phyloP scores from a whole-genome alignment of 92 coral and sea anemone genomes.

The Zoanthus solanderi region DNA sequence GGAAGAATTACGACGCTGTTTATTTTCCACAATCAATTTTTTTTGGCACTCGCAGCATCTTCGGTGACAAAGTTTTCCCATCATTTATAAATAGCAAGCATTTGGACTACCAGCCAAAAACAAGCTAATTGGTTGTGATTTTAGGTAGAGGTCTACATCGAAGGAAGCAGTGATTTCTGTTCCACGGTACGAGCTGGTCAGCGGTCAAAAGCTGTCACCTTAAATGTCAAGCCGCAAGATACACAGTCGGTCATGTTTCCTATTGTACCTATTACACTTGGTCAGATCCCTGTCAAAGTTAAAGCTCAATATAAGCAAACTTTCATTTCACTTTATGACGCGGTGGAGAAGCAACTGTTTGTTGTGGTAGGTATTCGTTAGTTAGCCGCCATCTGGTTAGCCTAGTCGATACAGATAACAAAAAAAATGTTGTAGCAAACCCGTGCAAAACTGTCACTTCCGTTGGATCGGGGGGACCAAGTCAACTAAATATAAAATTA shows the following conservation, averaged over 20 bases:
- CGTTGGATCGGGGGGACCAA: no score
- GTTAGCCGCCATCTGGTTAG: no score
- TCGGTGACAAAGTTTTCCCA: no score
- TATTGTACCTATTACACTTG: slow-evolving; percentile 84
- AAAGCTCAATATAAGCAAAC: slow-evolving; percentile 21
- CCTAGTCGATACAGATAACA: no score
- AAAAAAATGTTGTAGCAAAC: no score
- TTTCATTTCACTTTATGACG: slow-evolving; percentile 32
- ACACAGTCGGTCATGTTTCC: slow-evolving; percentile 77
- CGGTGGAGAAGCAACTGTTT: slow-evolving; percentile 55
- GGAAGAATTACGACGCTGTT: no score
- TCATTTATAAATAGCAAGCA: no score
- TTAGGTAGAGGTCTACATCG: slow-evolving; percentile 63
- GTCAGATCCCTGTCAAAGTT: slow-evolving; percentile 76
- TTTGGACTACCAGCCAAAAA: no score
- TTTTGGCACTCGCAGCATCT: no score
- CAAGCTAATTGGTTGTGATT: not conserved
- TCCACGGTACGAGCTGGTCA: slow-evolving; percentile 62
- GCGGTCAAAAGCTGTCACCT: slow-evolving; percentile 39
- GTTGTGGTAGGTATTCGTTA: slow-evolving; percentile 69
- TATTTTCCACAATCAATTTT: no score
- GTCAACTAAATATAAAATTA: no score
- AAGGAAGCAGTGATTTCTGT: slow-evolving; percentile 78
- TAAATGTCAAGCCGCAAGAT: slow-evolving; percentile 49
- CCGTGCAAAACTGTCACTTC: no score